These are phyloP conservation scores for Equus przewalskii DNA, from an alignment of 2,113 vertebrate genomes.

Conservation along the genomic window DNA sequence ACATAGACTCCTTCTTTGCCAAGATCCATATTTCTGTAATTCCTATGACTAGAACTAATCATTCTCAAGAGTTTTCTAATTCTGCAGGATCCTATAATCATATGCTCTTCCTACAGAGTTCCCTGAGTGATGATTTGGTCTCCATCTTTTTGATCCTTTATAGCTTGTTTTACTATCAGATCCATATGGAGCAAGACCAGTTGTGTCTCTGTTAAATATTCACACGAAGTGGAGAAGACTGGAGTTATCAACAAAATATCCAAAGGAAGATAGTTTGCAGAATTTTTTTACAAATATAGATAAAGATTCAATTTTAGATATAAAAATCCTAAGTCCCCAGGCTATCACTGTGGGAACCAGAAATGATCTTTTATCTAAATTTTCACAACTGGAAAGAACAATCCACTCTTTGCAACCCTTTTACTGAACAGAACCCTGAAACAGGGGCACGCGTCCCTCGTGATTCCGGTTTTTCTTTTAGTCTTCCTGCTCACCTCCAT, in stretches of 20 bases:
- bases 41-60: background rate
- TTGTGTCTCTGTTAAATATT: conserved; percentile 15
- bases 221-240: background rate
- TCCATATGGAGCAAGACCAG: background rate
- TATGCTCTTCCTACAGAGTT: background rate
- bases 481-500: background rate
- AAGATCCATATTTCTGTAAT: background rate
- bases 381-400: background rate
- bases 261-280: background rate
- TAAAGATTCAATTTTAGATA: background rate
- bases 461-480: background rate
- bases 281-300: background rate
- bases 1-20: background rate
- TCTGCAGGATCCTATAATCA: background rate
- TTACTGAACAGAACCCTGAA: background rate
- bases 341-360: background rate
- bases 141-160: background rate
- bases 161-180: conserved; percentile 1
- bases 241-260: background rate
- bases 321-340: background rate
- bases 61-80: background rate
- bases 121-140: background rate
- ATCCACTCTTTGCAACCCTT: background rate
- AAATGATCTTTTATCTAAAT: background rate
- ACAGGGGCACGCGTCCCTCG: background rate